These are phyloP conservation scores for Caranx ignobilis DNA, from an alignment of 2,113 vertebrate species.

Conservation along the genomic window DNA sequence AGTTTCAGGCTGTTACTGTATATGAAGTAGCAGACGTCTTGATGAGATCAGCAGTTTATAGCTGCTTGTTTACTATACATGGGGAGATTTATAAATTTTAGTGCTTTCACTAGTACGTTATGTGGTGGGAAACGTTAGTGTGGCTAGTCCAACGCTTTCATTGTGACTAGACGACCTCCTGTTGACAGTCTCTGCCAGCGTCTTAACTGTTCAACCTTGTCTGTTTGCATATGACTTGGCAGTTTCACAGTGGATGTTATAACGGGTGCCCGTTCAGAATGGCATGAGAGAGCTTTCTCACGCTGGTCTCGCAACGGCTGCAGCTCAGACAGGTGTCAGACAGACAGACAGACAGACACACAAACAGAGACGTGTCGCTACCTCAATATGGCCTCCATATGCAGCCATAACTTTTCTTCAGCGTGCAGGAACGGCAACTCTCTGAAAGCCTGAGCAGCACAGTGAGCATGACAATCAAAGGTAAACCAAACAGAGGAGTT, in stretches of 20 bases:
- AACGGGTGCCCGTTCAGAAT: constrained; percentile 24
- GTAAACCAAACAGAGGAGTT: not conserved
- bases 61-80: not conserved
- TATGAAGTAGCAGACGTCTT: not conserved
- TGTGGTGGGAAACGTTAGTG: constrained; percentile 59
- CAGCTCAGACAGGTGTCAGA: constrained; percentile 6
- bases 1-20: not conserved
- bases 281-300: constrained; percentile 23
- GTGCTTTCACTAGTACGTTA: constrained; percentile 62
- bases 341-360: constrained; percentile 11
- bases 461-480: not conserved
- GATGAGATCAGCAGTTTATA: constrained; percentile 15
- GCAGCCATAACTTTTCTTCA: not conserved
- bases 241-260: constrained; percentile 50
- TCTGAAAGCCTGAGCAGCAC: not conserved
- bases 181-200: constrained; percentile 28
- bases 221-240: constrained; percentile 59
- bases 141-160: constrained; percentile 46
- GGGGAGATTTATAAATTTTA: constrained; percentile 7
- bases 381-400: constrained; percentile 2
- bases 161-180: constrained; percentile 42
- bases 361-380: not conserved
- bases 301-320: constrained; percentile 23
- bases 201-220: constrained; percentile 5
- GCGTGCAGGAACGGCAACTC: not conserved